A percentile compares a stretch with the other conserved stretches of the same genome.
These are phyloP conservation scores for Talpa occidentalis DNA, from an alignment of 2,113 vertebrate species.

Conservation along the genomic window DNA sequence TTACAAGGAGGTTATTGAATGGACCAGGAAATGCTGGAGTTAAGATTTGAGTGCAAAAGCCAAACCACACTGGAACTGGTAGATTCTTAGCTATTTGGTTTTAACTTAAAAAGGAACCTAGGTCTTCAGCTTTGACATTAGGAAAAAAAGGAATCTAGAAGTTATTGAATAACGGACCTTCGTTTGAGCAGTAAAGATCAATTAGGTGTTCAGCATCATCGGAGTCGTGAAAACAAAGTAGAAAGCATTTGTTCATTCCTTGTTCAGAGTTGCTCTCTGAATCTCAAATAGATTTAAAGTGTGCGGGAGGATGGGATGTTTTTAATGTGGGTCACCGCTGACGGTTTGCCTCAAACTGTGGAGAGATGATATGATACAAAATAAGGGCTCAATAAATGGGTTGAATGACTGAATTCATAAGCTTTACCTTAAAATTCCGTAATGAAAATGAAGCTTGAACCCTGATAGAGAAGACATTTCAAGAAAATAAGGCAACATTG, in stretches of 20 bases:
- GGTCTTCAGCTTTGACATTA: slow-evolving; percentile 19
- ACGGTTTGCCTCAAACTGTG: not conserved
- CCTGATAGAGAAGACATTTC: slow-evolving; percentile 3
- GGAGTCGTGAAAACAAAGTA: not conserved
- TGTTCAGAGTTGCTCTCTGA: not conserved
- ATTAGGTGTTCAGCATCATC: not conserved
- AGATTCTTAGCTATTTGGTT: slow-evolving; percentile 23
- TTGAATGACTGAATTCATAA: not conserved
- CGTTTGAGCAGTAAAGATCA: not conserved
- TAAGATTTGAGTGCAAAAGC: not conserved
- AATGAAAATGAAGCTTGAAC: slow-evolving; percentile 32
- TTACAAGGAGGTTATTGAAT: slow-evolving; percentile 29
- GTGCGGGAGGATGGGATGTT: not conserved
- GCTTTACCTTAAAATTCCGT: slow-evolving; percentile 25
- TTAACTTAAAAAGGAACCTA: slow-evolving; percentile 37
- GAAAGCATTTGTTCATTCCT: not conserved
- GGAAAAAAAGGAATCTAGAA: slow-evolving; percentile 2
- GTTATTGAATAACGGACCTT: not conserved
- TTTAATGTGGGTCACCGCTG: not conserved
- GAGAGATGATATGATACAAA: not conserved
- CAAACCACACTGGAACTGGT: not conserved
- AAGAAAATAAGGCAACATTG: slow-evolving; percentile 30
- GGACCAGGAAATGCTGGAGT: not conserved
- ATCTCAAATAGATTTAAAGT: not conserved
- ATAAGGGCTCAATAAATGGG: not conserved